Percentiles rank a stretch among this genome's conserved stretches.
Conservation (phyloP, 2,888 invertebrate genomes). For the Hyalella azteca region DNA sequence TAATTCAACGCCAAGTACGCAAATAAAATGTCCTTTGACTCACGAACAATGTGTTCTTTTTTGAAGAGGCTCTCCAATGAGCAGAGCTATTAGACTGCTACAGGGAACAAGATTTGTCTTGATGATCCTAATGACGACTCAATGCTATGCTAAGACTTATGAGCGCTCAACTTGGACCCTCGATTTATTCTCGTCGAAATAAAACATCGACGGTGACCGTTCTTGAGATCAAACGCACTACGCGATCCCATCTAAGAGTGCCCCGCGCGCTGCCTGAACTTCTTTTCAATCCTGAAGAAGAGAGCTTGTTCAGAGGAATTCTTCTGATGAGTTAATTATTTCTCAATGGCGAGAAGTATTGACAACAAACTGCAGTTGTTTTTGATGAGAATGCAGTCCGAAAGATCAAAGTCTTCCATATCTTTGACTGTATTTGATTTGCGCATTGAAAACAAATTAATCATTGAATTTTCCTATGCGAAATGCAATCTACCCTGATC, state of each 20-base stretch:
- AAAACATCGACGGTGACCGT: constrained; percentile 25
- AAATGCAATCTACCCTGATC: too few species aligned
- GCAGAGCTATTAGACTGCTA: not conserved
- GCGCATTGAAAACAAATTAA: too few species aligned
- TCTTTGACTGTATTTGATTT: too few species aligned
- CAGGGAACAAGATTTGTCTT: not conserved
- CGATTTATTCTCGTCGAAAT: constrained; percentile 1
- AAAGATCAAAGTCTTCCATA: too few species aligned
- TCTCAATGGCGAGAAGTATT: not conserved
- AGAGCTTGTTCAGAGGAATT: not conserved
- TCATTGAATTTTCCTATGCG: too few species aligned
- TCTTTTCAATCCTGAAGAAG: constrained; percentile 14
- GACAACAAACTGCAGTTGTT: constrained; percentile 9
- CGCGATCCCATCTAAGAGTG: not conserved
- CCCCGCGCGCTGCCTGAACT: not conserved
- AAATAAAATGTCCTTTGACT: constrained; percentile 21
- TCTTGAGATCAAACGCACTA: not conserved
- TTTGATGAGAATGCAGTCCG: constrained; percentile 3
- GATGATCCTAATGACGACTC: constrained; percentile 12
- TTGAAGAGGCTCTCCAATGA: not conserved
- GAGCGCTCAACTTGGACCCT: not conserved
- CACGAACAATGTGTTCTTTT: constrained; percentile 5
- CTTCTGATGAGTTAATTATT: constrained; percentile 30
- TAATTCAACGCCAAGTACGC: constrained; percentile 4
- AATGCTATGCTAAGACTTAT: constrained; percentile 24